Conservation (phyloP, 2,797 vertebrate species). For the Naso thynnoides region DNA sequence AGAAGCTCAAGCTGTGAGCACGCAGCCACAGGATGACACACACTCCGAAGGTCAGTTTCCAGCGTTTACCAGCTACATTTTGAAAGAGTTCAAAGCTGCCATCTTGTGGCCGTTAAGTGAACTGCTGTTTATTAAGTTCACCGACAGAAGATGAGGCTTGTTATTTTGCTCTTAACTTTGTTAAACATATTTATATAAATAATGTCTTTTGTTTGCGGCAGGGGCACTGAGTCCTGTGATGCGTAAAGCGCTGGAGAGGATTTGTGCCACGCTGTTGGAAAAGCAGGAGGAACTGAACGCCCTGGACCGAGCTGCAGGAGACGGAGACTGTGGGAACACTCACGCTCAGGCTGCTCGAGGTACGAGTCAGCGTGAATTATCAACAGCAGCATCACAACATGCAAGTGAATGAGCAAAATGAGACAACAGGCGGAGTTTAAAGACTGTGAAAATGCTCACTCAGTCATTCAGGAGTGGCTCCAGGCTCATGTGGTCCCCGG, state of each 20-base stretch:
- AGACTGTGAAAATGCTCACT: neutral
- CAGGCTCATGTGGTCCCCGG: conserved; percentile 73
- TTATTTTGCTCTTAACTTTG: too few relatives aligned
- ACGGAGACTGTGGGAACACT: conserved; percentile 95
- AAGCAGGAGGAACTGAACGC: conserved; percentile 90
- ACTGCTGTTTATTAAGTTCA: neutral
- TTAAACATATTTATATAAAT: neutral
- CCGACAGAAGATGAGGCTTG: too few relatives aligned
- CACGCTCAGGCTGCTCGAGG: conserved; percentile 90
- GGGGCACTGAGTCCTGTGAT: conserved; percentile 77
- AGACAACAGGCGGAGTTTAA: neutral
- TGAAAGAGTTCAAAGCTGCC: too few relatives aligned
- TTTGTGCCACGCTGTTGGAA: conserved; percentile 85
- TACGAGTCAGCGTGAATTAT: conserved; percentile 29
- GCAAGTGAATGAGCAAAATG: neutral
- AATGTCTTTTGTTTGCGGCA: conserved; percentile 28
- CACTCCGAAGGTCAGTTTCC: conserved; percentile 56
- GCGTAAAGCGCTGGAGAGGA: conserved; percentile 74
- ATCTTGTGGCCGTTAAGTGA: neutral
- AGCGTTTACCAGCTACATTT: neutral
- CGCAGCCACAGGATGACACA: conserved; percentile 41
- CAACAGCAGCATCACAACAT: neutral
- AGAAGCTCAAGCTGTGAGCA: conserved; percentile 56
- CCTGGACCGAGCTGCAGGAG: conserved; percentile 91
- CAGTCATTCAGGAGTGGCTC: conserved; percentile 92